Evolutionary conservation across 1,140 invertebrate genomes (phyloP).

Genomic region (Coptotermes formosanus): DNA sequence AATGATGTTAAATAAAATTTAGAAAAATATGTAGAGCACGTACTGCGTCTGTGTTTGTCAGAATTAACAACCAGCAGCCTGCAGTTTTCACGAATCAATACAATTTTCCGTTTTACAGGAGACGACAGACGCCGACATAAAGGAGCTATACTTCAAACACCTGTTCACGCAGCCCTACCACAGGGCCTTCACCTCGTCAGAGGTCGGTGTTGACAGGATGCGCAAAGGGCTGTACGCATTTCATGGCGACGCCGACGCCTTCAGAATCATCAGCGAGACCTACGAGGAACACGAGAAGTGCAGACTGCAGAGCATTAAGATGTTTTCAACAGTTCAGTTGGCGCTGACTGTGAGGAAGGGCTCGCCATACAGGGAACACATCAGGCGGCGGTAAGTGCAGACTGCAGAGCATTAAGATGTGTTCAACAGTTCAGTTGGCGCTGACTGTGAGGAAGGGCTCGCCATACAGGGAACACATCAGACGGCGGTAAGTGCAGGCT

Average conservation of each 20-base stretch:
- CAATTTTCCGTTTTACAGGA: background rate
- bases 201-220: slow-evolving; percentile 3
- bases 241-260: slow-evolving; percentile 43
- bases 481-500: too few species aligned
- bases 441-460: too few species aligned
- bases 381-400: slow-evolving; percentile 38
- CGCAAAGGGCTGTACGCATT: slow-evolving; percentile 23
- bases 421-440: too few species aligned
- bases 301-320: slow-evolving; percentile 60
- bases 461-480: too few species aligned
- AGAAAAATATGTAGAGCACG: too few species aligned
- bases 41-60: too few species aligned
- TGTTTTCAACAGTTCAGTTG: slow-evolving; percentile 53
- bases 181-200: background rate
- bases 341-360: slow-evolving; percentile 56
- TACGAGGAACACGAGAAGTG: slow-evolving; percentile 66
- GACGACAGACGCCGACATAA: background rate
- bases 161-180: slow-evolving; percentile 5
- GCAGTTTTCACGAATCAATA: too few species aligned
- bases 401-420: too few species aligned
- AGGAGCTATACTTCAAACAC: background rate
- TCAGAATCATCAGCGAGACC: slow-evolving; percentile 62
- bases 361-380: slow-evolving; percentile 59
- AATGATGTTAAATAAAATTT: too few species aligned
- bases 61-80: too few species aligned